phyloP scores from a whole-genome alignment of 2,113 vertebrate genomes.

The Neogale vison region DNA sequence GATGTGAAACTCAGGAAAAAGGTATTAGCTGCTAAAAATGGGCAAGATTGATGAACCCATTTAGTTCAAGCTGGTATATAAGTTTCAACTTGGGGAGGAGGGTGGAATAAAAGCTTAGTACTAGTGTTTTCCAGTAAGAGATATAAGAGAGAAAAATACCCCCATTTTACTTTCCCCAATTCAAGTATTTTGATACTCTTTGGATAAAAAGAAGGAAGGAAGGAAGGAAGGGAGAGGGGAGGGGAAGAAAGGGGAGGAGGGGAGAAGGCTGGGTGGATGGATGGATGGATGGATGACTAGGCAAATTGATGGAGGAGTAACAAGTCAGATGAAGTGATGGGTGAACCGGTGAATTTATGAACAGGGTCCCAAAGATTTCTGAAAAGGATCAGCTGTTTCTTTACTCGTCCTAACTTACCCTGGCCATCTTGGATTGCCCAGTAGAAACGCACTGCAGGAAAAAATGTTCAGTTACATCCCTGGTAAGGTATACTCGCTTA shows the following conservation, averaged over 20 bases:
- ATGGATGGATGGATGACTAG: neutral
- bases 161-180: neutral
- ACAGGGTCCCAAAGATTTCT: neutral
- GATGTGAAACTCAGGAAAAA: neutral
- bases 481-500: conserved; percentile 79
- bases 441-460: conserved; percentile 74
- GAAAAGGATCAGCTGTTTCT: neutral
- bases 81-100: neutral
- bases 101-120: neutral
- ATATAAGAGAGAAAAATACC: neutral
- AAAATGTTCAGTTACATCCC: conserved; percentile 85
- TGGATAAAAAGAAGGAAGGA: neutral
- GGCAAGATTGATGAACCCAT: neutral
- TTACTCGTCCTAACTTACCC: conserved; percentile 81
- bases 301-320: neutral
- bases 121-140: conserved; percentile 20
- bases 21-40: neutral
- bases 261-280: neutral
- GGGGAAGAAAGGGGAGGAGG: too few relatives aligned
- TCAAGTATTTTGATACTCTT: conserved; percentile 38
- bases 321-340: neutral
- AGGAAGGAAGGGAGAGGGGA: too few relatives aligned
- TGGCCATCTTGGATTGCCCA: conserved; percentile 83
- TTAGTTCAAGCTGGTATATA: neutral
- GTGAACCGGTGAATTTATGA: neutral